These are phyloP conservation scores for Silurus asotus DNA, from an alignment of 2,113 vertebrate species.

Conservation along the genomic window DNA sequence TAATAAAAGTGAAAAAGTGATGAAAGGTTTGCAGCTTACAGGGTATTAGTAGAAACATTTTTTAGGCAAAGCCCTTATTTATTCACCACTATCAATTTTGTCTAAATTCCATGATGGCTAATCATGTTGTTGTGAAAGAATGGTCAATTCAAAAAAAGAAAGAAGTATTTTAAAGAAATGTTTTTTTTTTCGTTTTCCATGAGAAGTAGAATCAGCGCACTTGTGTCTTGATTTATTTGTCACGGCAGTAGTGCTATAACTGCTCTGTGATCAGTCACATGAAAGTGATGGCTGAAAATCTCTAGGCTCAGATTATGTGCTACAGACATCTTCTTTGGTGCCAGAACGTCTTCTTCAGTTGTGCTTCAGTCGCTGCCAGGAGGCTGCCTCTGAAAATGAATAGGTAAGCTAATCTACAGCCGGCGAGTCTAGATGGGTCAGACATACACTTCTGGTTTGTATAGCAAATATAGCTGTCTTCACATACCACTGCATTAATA, in stretches of 20 bases:
- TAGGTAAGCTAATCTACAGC: slow-evolving; percentile 19
- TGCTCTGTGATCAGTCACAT: slow-evolving; percentile 5
- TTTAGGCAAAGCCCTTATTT: background rate
- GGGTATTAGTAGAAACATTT: background rate
- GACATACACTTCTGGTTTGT: slow-evolving; percentile 3
- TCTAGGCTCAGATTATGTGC: slow-evolving; percentile 4
- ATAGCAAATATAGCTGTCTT: background rate
- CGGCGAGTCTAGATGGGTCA: background rate
- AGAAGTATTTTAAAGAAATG: background rate
- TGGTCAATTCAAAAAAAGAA: background rate
- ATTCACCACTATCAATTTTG: background rate
- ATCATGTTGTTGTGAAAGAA: background rate
- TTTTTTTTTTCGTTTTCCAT: background rate
- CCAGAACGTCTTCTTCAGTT: background rate
- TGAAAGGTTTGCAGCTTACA: slow-evolving; percentile 1
- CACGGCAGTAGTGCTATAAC: background rate
- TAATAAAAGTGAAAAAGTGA: background rate
- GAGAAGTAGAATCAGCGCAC: background rate
- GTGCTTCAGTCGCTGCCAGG: background rate
- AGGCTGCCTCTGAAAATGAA: background rate
- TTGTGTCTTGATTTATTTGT: slow-evolving; percentile 17
- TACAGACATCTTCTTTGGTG: slow-evolving; percentile 11
- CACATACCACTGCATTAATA: background rate
- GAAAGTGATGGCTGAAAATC: slow-evolving; percentile 16
- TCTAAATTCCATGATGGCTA: background rate